A percentile compares a stretch with the other conserved stretches of the same genome.
phyloP scores from a whole-genome alignment of 2,113 vertebrate species.

The Ictalurus punctatus region DNA sequence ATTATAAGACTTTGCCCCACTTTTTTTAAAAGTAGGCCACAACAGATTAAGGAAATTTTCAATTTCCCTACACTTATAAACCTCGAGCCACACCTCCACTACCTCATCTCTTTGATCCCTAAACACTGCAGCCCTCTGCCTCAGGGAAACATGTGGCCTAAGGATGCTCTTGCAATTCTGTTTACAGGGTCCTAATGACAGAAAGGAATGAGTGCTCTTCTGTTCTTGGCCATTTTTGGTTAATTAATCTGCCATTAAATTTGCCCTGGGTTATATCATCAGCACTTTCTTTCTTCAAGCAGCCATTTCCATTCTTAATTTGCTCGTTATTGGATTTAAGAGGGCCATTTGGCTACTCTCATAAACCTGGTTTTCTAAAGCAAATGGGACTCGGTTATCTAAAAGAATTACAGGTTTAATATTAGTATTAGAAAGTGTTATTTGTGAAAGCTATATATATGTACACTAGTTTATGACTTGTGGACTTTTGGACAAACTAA shows the following conservation, averaged over 20 bases:
- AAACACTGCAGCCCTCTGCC: constrained; percentile 50
- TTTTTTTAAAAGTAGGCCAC: constrained; percentile 35
- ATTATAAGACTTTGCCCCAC: constrained; percentile 35
- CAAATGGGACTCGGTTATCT: not conserved
- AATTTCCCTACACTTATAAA: constrained; percentile 51
- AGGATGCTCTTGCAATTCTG: constrained; percentile 46
- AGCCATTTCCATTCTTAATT: constrained; percentile 13
- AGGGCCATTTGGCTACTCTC: constrained; percentile 23
- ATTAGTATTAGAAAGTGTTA: not conserved
- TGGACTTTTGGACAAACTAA: not conserved
- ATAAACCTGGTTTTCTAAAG: not conserved
- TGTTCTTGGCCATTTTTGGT: constrained; percentile 35
- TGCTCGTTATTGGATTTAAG: constrained; percentile 27
- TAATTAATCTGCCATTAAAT: constrained; percentile 32
- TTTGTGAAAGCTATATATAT: not conserved
- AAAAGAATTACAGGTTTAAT: not conserved
- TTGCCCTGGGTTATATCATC: constrained; percentile 26
- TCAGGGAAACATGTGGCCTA: constrained; percentile 37
- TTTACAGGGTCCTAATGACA: constrained; percentile 48
- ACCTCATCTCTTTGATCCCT: constrained; percentile 55
- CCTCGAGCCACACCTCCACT: constrained; percentile 46
- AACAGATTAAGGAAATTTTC: constrained; percentile 53
- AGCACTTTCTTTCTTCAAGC: constrained; percentile 10
- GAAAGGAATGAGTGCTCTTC: constrained; percentile 44
- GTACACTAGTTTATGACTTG: not conserved